Conservation (phyloP, 2,113 vertebrate genomes). For the Halichoerus grypus region DNA sequence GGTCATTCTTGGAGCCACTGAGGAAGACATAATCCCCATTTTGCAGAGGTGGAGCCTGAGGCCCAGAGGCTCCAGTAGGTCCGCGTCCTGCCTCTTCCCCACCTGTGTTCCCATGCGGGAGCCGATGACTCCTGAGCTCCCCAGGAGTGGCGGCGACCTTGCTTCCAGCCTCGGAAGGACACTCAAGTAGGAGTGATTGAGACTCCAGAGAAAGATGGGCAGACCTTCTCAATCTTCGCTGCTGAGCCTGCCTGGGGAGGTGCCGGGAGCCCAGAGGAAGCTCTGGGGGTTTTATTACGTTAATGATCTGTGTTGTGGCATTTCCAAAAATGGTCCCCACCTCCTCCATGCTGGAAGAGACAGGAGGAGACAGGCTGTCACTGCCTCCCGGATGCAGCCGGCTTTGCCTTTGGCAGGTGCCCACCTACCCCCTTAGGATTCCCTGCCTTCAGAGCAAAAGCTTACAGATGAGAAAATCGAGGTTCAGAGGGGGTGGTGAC, state of each 20-base stretch:
- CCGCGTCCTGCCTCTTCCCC: accelerated
- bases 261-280: neutral
- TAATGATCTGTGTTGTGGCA: neutral
- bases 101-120: accelerated
- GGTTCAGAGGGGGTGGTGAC: neutral
- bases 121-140: neutral
- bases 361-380: neutral
- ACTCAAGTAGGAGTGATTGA: neutral
- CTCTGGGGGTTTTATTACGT: neutral
- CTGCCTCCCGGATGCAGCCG: neutral
- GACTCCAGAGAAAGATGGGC: neutral
- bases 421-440: no score
- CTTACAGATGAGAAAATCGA: neutral
- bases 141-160: neutral
- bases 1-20: neutral
- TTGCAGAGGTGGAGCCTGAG: neutral
- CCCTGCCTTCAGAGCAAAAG: neutral
- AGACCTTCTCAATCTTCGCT: neutral
- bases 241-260: neutral
- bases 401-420: neutral
- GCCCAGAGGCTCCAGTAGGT: neutral
- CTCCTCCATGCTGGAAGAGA: neutral
- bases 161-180: neutral
- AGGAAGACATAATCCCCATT: neutral
- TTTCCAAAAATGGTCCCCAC: neutral